Evolutionary conservation across 2,797 vertebrate genomes (phyloP).

Genomic region (Muscicapa striata): DNA sequence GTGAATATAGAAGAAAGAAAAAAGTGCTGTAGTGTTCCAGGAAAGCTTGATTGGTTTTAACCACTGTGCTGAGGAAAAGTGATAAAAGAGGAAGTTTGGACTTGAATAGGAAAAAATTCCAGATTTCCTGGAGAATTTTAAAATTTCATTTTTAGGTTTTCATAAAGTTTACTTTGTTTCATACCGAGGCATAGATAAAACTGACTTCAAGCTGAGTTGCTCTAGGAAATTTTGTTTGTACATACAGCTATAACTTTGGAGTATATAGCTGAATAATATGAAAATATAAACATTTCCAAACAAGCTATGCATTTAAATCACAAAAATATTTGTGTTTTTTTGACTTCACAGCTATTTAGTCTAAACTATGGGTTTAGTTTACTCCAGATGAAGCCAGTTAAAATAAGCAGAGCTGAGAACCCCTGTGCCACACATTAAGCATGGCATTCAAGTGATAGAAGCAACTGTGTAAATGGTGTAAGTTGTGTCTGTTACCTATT

Average conservation of each 20-base stretch:
- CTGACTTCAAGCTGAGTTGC: neutral
- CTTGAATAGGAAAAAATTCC: neutral
- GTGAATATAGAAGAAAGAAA: neutral
- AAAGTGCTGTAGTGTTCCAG: neutral
- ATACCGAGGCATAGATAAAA: neutral
- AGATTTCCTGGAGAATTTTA: neutral
- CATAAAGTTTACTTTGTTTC: neutral
- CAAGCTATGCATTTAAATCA: neutral
- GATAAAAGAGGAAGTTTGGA: neutral
- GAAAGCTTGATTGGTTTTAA: neutral
- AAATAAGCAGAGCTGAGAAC: neutral
- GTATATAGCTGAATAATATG: neutral
- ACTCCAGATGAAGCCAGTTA: neutral
- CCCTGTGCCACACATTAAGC: neutral
- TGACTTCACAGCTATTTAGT: neutral
- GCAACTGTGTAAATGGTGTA: neutral
- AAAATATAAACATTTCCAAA: neutral
- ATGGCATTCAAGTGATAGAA: neutral
- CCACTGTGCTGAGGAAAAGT: neutral
- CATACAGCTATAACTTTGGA: neutral
- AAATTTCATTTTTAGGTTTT: neutral
- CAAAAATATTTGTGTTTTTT: neutral
- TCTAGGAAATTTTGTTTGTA: neutral
- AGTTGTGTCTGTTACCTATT: neutral
- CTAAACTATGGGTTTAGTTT: neutral